These are phyloP conservation scores for Crotophaga sulcirostris DNA, from an alignment of 2,113 vertebrate genomes.

Conservation along the genomic window DNA sequence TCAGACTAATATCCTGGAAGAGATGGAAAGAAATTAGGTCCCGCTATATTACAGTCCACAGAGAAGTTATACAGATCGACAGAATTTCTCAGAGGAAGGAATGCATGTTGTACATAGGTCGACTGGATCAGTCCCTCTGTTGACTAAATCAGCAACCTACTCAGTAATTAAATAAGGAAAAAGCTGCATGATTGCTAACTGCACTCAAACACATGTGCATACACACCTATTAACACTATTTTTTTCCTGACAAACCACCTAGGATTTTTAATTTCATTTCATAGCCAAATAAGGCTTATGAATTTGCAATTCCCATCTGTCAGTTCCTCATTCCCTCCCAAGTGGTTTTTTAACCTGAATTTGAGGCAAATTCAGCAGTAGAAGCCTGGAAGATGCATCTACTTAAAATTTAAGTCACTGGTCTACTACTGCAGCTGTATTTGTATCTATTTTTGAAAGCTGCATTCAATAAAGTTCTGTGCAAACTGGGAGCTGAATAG, in stretches of 20 bases:
- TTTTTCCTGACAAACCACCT: neutral
- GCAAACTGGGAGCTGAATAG: neutral
- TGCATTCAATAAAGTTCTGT: neutral
- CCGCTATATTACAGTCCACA: neutral
- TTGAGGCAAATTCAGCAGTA: neutral
- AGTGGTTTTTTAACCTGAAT: neutral
- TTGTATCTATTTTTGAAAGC: neutral
- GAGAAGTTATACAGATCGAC: neutral
- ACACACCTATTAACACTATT: neutral
- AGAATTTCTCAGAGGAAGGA: neutral
- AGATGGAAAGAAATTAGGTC: neutral
- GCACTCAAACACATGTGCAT: neutral
- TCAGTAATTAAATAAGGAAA: neutral
- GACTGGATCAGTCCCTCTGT: neutral
- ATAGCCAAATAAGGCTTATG: neutral
- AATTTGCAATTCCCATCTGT: neutral
- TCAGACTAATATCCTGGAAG: neutral
- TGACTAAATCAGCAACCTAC: neutral
- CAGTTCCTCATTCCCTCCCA: neutral
- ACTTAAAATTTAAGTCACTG: neutral
- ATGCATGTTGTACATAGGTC: neutral
- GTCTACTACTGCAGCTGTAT: neutral
- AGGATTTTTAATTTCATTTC: neutral
- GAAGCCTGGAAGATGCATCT: neutral
- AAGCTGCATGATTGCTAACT: neutral